These are phyloP conservation scores for Achlya flavicornis DNA, from an alignment of 2,888 invertebrate species.

Conservation along the genomic window DNA sequence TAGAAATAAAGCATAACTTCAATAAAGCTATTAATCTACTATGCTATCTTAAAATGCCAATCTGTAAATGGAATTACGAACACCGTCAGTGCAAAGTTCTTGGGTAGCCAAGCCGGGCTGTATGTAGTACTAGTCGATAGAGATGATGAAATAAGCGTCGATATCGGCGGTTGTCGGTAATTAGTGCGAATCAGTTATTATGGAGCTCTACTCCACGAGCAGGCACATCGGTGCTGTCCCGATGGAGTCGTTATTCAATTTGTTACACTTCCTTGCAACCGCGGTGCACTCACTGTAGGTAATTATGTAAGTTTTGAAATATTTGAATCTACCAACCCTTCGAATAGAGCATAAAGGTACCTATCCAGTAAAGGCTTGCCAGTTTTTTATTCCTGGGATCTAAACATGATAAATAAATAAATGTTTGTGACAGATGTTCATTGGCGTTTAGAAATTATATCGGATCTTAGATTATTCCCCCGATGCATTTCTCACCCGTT, in stretches of 20 bases:
- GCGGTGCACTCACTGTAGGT: neutral
- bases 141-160: neutral
- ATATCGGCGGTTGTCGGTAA: slow-evolving; percentile 12
- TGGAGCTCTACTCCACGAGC: slow-evolving; percentile 10
- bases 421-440: too few species aligned
- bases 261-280: slow-evolving; percentile 24
- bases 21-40: slow-evolving; percentile 3
- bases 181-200: slow-evolving; percentile 14
- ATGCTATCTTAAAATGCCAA: neutral
- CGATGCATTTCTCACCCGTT: too few species aligned
- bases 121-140: neutral
- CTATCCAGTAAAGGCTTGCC: too few species aligned
- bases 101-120: neutral
- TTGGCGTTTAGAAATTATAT: too few species aligned
- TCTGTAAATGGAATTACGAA: neutral
- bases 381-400: too few species aligned
- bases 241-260: slow-evolving; percentile 47
- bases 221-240: slow-evolving; percentile 30
- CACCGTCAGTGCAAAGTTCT: neutral
- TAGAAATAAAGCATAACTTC: neutral
- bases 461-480: too few species aligned
- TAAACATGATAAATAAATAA: too few species aligned
- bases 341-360: too few species aligned
- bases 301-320: neutral
- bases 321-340: too few species aligned